Evolutionary conservation across 1,140 invertebrate species (phyloP).

Genomic region (Cylas formicarius): DNA sequence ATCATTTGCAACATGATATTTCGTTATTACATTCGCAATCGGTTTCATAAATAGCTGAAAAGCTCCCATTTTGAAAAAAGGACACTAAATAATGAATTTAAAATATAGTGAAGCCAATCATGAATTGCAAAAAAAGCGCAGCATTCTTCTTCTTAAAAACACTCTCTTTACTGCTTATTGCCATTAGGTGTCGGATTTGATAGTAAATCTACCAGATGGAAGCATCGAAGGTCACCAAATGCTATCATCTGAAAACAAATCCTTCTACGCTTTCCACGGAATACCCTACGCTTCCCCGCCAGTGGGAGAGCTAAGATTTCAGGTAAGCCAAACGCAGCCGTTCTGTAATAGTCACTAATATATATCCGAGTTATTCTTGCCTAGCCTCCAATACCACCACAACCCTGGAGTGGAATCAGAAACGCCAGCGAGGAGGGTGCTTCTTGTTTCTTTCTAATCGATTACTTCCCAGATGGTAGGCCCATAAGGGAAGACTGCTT

Average conservation of each 20-base stretch:
- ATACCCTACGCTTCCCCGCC: conserved; percentile 12
- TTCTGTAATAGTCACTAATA: neutral
- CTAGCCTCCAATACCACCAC: conserved; percentile 1
- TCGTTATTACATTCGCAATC: too few relatives aligned
- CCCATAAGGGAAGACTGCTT: conserved; percentile 3
- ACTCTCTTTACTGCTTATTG: too few relatives aligned
- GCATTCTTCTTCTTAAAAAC: too few relatives aligned
- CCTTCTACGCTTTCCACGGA: conserved; percentile 11
- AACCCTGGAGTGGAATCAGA: neutral
- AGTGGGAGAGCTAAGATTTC: conserved; percentile 9
- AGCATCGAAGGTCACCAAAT: conserved; percentile 2
- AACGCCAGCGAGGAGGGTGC: neutral
- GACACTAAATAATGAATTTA: too few relatives aligned
- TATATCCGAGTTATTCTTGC: neutral
- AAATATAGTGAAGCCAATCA: too few relatives aligned
- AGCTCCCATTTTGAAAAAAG: too few relatives aligned
- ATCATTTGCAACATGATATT: too few relatives aligned
- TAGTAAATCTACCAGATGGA: conserved; percentile 9
- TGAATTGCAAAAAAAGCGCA: too few relatives aligned
- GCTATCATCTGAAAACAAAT: neutral
- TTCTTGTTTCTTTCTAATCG: conserved; percentile 1
- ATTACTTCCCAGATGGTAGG: neutral
- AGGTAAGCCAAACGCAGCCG: neutral
- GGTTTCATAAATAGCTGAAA: too few relatives aligned
- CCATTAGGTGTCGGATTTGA: too few relatives aligned